Evolutionary conservation across 2,888 invertebrate genomes (phyloP).

Genomic region (Pyrgus malvae): DNA sequence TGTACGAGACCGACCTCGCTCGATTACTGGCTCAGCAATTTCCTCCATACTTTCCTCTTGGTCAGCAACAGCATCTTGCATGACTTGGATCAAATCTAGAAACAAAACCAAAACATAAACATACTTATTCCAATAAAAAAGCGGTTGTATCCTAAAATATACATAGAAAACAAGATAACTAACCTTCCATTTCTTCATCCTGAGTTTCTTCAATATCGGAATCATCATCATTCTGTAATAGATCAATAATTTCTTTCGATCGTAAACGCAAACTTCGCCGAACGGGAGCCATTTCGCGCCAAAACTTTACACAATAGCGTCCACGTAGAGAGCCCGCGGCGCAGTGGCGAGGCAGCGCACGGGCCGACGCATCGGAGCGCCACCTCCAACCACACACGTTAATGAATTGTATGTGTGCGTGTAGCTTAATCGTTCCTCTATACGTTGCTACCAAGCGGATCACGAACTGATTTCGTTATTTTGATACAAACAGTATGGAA

Average conservation of each 20-base stretch:
- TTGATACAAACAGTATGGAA: no score
- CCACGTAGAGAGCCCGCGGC: slow-evolving; percentile 14
- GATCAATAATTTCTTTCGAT: slow-evolving; percentile 1
- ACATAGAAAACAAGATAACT: slow-evolving; percentile 9
- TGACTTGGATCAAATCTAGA: slow-evolving; percentile 26
- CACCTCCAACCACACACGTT: no score
- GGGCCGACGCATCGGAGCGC: no score
- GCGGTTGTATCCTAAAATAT: slow-evolving; percentile 12
- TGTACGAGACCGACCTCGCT: no score
- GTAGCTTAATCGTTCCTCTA: no score
- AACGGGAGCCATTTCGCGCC: slow-evolving; percentile 4
- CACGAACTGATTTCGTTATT: no score
- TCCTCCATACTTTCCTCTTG: slow-evolving; percentile 20
- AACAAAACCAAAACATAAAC: slow-evolving; percentile 7
- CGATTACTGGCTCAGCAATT: slow-evolving; percentile 17
- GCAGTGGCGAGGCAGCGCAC: slow-evolving; percentile 8
- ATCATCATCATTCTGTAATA: neutral
- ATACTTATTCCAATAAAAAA: neutral
- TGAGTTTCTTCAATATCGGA: slow-evolving; percentile 14
- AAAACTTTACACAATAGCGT: slow-evolving; percentile 7
- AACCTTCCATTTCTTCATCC: slow-evolving; percentile 16
- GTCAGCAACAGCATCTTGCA: slow-evolving; percentile 21
- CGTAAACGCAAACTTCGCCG: neutral
- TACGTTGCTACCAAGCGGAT: no score
- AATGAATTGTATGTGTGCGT: no score